Conservation (phyloP, 2,888 invertebrate genomes). For the Andricus curvator region DNA sequence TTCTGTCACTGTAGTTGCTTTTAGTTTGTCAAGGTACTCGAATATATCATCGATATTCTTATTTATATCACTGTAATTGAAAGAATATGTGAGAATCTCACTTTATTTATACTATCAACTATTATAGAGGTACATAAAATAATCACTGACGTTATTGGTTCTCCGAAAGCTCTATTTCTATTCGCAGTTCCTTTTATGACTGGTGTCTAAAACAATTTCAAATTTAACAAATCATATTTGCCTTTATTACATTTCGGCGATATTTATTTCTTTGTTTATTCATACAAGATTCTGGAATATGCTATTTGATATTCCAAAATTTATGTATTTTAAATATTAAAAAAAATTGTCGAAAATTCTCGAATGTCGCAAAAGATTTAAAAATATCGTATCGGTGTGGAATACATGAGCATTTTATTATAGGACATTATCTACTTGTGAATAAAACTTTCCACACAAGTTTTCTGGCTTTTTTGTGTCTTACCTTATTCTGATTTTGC, state of each 20-base stretch:
- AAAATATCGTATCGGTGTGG: no score
- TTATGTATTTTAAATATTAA: no score
- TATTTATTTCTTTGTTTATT: not conserved
- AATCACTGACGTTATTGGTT: constrained; percentile 25
- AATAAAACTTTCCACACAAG: no score
- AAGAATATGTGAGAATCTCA: not conserved
- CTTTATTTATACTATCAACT: not conserved
- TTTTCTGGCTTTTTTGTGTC: not conserved
- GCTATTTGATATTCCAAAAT: no score
- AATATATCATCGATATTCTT: constrained; percentile 74
- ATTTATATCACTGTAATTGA: constrained; percentile 55
- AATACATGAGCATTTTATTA: no score
- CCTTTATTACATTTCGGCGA: not conserved
- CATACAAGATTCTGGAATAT: no score
- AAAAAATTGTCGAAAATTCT: no score
- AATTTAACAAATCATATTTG: not conserved
- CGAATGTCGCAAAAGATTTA: no score
- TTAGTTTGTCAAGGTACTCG: constrained; percentile 72
- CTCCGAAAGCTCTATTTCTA: not conserved
- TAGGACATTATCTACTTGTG: no score
- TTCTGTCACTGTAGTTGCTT: constrained; percentile 49
- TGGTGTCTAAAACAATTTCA: not conserved
- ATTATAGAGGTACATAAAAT: not conserved
- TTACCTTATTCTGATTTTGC: constrained; percentile 79
- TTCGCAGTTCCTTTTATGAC: not conserved